Evolutionary conservation across 2,888 invertebrate species (phyloP).

Genomic region (Caprella mutica): DNA sequence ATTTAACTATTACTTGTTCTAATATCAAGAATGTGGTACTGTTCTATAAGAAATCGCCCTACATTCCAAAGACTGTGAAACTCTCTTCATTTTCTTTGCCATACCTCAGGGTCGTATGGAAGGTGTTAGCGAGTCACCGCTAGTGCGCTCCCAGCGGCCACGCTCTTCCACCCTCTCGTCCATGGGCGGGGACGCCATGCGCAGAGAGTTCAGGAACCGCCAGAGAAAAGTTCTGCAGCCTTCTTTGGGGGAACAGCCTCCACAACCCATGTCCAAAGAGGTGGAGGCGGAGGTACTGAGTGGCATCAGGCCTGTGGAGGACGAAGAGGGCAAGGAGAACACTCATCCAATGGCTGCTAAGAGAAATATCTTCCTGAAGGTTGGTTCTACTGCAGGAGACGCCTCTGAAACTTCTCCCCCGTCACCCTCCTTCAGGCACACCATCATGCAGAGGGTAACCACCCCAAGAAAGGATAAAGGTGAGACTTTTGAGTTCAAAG

Average conservation of each 20-base stretch:
- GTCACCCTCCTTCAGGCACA: slow-evolving; percentile 24
- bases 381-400: slow-evolving; percentile 22
- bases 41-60: too few species aligned
- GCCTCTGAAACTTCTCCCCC: background rate
- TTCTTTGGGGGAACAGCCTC: too few species aligned
- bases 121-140: slow-evolving; percentile 27
- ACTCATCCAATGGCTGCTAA: background rate
- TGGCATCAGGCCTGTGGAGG: background rate
- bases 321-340: slow-evolving; percentile 21
- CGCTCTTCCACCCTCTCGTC: slow-evolving; percentile 27
- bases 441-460: slow-evolving; percentile 29
- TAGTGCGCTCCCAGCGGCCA: slow-evolving; percentile 17
- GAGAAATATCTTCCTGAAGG: slow-evolving; percentile 23
- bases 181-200: slow-evolving; percentile 27
- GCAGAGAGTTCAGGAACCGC: slow-evolving; percentile 23
- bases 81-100: too few species aligned
- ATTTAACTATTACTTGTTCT: too few species aligned
- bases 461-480: slow-evolving; percentile 22
- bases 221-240: background rate
- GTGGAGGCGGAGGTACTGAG: slow-evolving; percentile 1
- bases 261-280: background rate
- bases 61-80: too few species aligned
- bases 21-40: too few species aligned
- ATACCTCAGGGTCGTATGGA: slow-evolving; percentile 21
- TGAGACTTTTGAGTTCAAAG: too few species aligned